Conservation (phyloP, 2,797 vertebrate species). For the Melanotaenia trifasciata region DNA sequence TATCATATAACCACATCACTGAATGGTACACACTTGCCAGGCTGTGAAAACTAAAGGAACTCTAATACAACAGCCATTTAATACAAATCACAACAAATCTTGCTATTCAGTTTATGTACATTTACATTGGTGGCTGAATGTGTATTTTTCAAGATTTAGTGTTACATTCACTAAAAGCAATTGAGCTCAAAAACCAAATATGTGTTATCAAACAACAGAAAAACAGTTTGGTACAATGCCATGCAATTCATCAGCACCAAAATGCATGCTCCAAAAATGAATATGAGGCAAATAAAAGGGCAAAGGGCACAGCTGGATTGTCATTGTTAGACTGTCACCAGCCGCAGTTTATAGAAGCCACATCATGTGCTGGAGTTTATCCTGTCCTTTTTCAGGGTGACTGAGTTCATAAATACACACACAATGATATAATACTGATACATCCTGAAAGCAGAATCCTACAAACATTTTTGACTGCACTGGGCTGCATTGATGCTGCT, state of each 20-base stretch:
- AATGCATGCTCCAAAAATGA: conserved; percentile 3
- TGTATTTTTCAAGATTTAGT: not conserved
- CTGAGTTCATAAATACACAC: conserved; percentile 48
- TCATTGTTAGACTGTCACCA: conserved; percentile 65
- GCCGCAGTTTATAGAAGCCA: conserved; percentile 51
- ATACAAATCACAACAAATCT: not conserved
- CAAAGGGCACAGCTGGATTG: conserved; percentile 58
- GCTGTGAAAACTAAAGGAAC: not conserved
- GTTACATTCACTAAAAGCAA: not conserved
- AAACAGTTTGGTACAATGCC: not conserved
- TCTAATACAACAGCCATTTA: not conserved
- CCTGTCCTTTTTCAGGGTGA: conserved; percentile 55
- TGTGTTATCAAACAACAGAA: not conserved
- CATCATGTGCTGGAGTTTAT: conserved; percentile 48
- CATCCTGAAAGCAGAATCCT: not conserved
- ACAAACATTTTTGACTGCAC: not conserved
- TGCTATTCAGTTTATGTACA: not conserved
- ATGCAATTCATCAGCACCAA: not conserved
- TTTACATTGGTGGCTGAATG: not conserved
- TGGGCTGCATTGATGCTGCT: not conserved
- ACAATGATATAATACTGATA: not conserved
- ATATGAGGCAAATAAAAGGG: conserved; percentile 10
- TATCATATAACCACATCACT: not conserved
- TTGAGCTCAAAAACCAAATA: not conserved
- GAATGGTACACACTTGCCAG: not conserved